Percentiles rank a stretch among this genome's conserved stretches.
phyloP scores from a whole-genome alignment of 2,888 invertebrate species.

The Villa cingulata region DNA sequence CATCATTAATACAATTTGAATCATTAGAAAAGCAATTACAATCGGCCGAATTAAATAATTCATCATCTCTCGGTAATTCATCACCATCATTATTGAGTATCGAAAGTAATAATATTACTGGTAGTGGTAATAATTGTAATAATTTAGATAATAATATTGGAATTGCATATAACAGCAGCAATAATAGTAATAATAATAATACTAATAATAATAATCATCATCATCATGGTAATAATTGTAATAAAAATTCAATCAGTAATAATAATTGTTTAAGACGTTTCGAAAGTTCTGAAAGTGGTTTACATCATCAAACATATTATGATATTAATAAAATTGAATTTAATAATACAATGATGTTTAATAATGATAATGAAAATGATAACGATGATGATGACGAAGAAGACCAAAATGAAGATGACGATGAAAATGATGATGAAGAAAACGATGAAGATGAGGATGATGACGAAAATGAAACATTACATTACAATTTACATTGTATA shows the following conservation, averaged over 20 bases:
- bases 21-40: constrained; percentile 60
- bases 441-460: no score
- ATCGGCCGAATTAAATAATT: constrained; percentile 28
- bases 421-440: no score
- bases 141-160: no score
- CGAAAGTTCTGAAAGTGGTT: constrained; percentile 28
- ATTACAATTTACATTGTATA: constrained; percentile 22
- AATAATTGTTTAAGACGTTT: constrained; percentile 27
- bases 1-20: constrained; percentile 73
- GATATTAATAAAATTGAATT: constrained; percentile 33
- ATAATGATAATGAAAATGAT: no score
- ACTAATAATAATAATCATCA: constrained; percentile 16
- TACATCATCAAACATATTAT: constrained; percentile 30
- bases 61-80: constrained; percentile 29
- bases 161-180: no score
- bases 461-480: constrained; percentile 15
- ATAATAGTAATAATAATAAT: not conserved
- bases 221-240: no score
- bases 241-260: constrained; percentile 27
- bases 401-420: no score
- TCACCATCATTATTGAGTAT: constrained; percentile 32
- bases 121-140: not conserved
- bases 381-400: no score
- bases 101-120: constrained; percentile 16
- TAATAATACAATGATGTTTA: constrained; percentile 21